Base-by-base conservation (phyloP, 1,140 invertebrate species). In the Drosophila arizonae region DNA sequence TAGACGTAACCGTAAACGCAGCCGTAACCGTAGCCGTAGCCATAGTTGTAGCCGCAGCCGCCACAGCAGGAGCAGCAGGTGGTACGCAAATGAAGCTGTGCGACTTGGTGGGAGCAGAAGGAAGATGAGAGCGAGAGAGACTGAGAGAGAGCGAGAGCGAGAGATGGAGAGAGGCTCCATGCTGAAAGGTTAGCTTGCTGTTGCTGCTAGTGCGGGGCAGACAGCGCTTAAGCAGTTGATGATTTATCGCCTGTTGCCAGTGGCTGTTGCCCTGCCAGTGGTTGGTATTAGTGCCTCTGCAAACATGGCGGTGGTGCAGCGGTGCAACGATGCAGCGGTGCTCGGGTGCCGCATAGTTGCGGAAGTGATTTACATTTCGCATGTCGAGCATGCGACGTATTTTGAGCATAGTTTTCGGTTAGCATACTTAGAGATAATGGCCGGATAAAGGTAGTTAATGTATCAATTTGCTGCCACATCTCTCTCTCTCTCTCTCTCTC, bases 391-490 rank as follows among this genome's bases (percentile, higher is more conserved):
- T 78, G 63, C 70, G 74, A 79, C 55, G 77, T 82, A 85, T 85
- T 85, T 85, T 87, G 79, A 81, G 82, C 80, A 85, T 85, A 85
- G 82, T 85, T 85, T 81, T 65, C 33, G 75, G 52, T 67, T 64
- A 46, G 71, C 70, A 67, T 62, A 63, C 58, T 56, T 62, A 51
- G 51, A 66, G 78, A 87, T 85, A 85, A 85, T 87, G 76, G 82
- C 79, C 81, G 81, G 82, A 87, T 85, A 84, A 81, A 81, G 81
- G 82, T 85, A 85, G 81, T 85, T 87, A 87, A 85, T 85, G 81
- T 85, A 85, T 85, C 81, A 85, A 85, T 85, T 87, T 65, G 71
- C 10, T 30, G 26, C 5, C 6, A 6, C 54, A 10, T 21, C 52
- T 36, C 30, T 52, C 33, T 51, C 41, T 48, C 4, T 2, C n/a